These are phyloP conservation scores for Drosophila persimilis DNA, from an alignment of 1,140 invertebrate species.

Conservation along the genomic window DNA sequence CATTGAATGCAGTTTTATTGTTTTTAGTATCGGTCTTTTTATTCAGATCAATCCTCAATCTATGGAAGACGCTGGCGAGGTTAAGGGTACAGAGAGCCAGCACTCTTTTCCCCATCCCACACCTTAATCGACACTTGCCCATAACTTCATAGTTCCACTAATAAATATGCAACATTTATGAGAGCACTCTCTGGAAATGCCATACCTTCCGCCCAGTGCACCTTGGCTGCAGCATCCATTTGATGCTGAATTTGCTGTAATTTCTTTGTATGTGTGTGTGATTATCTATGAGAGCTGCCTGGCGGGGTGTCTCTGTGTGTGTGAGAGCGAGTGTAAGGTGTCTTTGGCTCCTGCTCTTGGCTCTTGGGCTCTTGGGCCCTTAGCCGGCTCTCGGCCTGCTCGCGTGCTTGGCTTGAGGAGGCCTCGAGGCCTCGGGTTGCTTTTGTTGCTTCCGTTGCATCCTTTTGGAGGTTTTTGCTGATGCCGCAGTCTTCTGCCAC, in stretches of 20 bases:
- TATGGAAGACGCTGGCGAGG: too few relatives aligned
- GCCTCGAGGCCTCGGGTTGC: conserved; percentile 26
- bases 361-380: too few relatives aligned
- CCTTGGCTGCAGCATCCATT: conserved; percentile 49
- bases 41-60: too few relatives aligned
- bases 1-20: too few relatives aligned
- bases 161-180: too few relatives aligned
- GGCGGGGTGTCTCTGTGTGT: not conserved
- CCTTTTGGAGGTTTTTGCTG: conserved; percentile 72
- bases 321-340: conserved; percentile 47
- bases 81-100: too few relatives aligned
- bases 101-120: too few relatives aligned
- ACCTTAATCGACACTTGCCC: too few relatives aligned
- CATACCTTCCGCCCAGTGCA: too few relatives aligned
- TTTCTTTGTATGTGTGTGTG: conserved; percentile 6
- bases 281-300: conserved; percentile 42
- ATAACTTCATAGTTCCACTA: too few relatives aligned
- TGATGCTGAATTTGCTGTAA: conserved; percentile 4
- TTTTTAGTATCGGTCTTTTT: too few relatives aligned
- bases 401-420: conserved; percentile 62
- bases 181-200: too few relatives aligned
- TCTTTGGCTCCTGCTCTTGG: conserved; percentile 33
- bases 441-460: conserved; percentile 58
- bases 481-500: conserved; percentile 27
- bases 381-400: conserved; percentile 27